Conservation (phyloP, 1,140 invertebrate genomes). For the Belonocnema kinseyi region DNA sequence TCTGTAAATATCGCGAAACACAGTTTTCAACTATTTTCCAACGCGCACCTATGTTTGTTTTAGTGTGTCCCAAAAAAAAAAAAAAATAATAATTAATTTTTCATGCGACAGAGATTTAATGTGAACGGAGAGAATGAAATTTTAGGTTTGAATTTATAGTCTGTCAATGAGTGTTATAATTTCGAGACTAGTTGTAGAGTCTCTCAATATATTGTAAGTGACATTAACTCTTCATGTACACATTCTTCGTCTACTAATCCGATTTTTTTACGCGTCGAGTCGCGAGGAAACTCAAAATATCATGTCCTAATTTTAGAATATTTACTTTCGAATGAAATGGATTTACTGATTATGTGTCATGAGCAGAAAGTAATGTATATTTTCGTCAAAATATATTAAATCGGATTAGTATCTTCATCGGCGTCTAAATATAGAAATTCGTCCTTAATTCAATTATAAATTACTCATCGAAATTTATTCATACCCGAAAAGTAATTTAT, state of each 20-base stretch:
- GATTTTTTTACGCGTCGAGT: constrained; percentile 11
- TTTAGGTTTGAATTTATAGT: constrained; percentile 42
- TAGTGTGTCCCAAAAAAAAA: constrained; percentile 55
- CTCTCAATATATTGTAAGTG: constrained; percentile 7
- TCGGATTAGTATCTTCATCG: constrained; percentile 27
- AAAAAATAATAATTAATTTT: too few species aligned
- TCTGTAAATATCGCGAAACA: constrained; percentile 34
- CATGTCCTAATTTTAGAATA: neutral
- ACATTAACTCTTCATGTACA: constrained; percentile 3
- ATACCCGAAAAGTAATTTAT: constrained; percentile 39
- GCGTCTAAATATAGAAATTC: constrained; percentile 25
- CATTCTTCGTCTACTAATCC: constrained; percentile 19
- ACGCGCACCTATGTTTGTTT: constrained; percentile 54
- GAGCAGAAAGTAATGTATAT: neutral
- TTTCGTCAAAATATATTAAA: constrained; percentile 12
- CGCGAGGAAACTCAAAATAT: neutral
- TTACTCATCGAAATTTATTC: constrained; percentile 33
- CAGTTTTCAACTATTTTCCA: constrained; percentile 42
- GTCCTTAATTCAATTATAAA: constrained; percentile 50
- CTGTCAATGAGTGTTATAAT: constrained; percentile 46
- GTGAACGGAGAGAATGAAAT: constrained; percentile 36
- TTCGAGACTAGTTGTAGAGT: constrained; percentile 47
- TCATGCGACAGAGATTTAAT: constrained; percentile 46
- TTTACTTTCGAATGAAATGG: constrained; percentile 6
- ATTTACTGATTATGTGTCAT: constrained; percentile 2